Evolutionary conservation across 2,888 invertebrate species (phyloP), one percentile per base, ranked within the genome.

Genomic region (Xestobium rufovillosum): DNA sequence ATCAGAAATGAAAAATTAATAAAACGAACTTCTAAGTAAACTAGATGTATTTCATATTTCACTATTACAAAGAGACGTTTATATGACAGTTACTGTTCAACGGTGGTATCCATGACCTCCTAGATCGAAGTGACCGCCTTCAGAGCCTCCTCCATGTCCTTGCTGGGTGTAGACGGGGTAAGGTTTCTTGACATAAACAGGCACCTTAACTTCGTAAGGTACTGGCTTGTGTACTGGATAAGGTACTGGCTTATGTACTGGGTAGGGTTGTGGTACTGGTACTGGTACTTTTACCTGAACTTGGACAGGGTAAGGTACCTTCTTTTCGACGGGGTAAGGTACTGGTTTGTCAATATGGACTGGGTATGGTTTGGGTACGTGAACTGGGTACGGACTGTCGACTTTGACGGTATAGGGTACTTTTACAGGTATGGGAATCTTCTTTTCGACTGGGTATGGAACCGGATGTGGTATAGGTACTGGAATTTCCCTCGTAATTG

Each of bases 211-310:
- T 19, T 19, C 23, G 23, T 19, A 19, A 19, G 23, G 23, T 19
- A 19, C 23, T n/a, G 6, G 6, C 23, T 19, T 19, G 23, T 19
- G n/a, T 19, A 19, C 23, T 19, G 23, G 6, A 19, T 19, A 19
- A n/a, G 23, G 23, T 8, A 19, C 23, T 8, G 23, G 23, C n/a
- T 19, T 19, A n/a, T 6, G 23, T n/a, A 19, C 23, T 6, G 23
- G 23, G n/a, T 19, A 19, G n/a, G 23, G 23, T n/a, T 19, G 23
- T 19, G 23, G 23, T n/a, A 19, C 23, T n/a, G 23, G 23, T 8
- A 8, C 6, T 6, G 23, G 23, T 19, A 19, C 23, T 19, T 19
- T 19, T n/a, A 19, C 23, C n/a, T 6, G 23, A 8, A 19, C 23
- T 19, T 19, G 6, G n/a, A 19, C 23, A n/a, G 23, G 23, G 23